These are phyloP conservation scores for Pangasius djambal DNA, from an alignment of 2,797 vertebrate species.

Conservation along the genomic window DNA sequence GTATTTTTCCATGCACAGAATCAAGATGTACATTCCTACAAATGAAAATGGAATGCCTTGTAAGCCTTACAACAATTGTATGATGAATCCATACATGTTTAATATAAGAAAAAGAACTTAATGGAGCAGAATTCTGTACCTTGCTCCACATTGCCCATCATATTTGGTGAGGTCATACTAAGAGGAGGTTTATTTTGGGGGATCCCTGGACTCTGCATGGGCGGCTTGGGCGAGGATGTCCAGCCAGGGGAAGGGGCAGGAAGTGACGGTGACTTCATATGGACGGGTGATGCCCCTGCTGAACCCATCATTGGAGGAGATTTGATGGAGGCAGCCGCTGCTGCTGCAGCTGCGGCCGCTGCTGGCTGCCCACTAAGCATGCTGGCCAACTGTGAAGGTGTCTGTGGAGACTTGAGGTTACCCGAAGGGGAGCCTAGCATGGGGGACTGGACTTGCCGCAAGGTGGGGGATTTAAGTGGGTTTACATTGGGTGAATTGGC, in stretches of 20 bases:
- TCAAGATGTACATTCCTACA: not conserved
- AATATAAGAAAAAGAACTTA: not conserved
- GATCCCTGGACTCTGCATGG: slow-evolving; percentile 98
- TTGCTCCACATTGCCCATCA: slow-evolving; percentile 92
- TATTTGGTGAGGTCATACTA: slow-evolving; percentile 95
- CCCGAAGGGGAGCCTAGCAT: slow-evolving; percentile 98
- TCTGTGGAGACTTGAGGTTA: slow-evolving; percentile 98
- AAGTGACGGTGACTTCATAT: slow-evolving; percentile 98
- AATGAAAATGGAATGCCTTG: no score
- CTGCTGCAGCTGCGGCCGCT: slow-evolving; percentile 86
- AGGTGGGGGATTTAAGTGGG: slow-evolving; percentile 93
- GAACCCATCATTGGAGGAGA: slow-evolving; percentile 98
- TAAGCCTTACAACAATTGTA: not conserved
- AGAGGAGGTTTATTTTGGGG: slow-evolving; percentile 92
- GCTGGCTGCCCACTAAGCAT: slow-evolving; percentile 89
- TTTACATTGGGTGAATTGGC: slow-evolving; percentile 96
- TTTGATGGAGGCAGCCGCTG: slow-evolving; percentile 91
- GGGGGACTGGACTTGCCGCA: slow-evolving; percentile 97
- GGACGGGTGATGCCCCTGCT: slow-evolving; percentile 97
- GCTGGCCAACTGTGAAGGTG: slow-evolving; percentile 96
- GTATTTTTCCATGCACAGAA: not conserved
- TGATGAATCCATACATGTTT: not conserved
- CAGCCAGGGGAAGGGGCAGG: slow-evolving; percentile 96
- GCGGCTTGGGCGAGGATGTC: slow-evolving; percentile 98
- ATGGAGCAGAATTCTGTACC: slow-evolving; percentile 70